phyloP scores from a whole-genome alignment of 2,113 vertebrate genomes.

The Oenanthe oenanthe region DNA sequence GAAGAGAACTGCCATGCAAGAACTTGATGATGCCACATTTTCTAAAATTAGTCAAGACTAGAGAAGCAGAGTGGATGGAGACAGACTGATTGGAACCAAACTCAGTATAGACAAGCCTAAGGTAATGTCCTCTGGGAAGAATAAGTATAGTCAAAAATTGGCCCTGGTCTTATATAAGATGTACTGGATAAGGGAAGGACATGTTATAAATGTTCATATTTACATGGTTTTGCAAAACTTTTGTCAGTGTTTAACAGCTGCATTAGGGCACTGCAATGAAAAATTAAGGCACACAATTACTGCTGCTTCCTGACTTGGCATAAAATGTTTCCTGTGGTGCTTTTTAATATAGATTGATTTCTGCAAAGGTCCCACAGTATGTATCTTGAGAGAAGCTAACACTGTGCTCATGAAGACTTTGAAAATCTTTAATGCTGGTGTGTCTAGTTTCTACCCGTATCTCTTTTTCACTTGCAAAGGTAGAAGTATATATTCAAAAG shows the following conservation, averaged over 20 bases:
- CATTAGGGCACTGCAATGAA: background rate
- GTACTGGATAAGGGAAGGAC: background rate
- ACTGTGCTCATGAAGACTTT: background rate
- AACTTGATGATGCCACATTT: background rate
- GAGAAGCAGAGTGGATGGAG: background rate
- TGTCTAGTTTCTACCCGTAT: background rate
- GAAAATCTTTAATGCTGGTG: background rate
- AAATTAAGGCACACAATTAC: background rate
- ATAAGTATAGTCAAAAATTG: background rate
- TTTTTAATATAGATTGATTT: background rate
- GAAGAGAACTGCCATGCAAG: background rate
- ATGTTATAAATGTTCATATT: background rate
- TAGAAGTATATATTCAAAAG: background rate
- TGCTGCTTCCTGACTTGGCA: background rate
- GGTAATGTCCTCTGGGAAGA: background rate
- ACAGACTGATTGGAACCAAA: background rate
- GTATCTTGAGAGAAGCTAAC: background rate
- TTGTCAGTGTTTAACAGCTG: background rate
- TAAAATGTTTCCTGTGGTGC: background rate
- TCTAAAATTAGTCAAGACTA: slow-evolving; percentile 4
- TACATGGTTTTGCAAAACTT: background rate
- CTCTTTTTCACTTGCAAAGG: background rate
- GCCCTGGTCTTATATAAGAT: background rate
- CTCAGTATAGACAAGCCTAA: background rate
- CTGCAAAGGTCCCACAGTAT: background rate